phyloP scores from a whole-genome alignment of 2,113 vertebrate species.

The Anolis carolinensis region DNA sequence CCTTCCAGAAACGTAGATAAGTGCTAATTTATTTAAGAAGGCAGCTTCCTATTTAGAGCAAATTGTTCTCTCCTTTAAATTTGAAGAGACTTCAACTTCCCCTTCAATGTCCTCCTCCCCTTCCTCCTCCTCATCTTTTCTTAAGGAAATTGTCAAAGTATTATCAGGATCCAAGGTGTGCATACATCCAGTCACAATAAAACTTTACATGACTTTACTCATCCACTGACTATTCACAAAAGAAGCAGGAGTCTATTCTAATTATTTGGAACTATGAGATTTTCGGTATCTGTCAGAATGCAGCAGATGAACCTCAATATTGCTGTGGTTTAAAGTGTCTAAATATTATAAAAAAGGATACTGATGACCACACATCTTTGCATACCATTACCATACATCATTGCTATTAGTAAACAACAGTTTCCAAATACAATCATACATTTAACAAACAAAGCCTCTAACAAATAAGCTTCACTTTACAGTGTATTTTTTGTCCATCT shows the following conservation, averaged over 20 bases:
- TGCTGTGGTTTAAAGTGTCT: neutral
- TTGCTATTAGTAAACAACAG: neutral
- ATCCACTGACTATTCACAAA: neutral
- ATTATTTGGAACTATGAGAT: neutral
- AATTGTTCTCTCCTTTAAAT: slow-evolving; percentile 40
- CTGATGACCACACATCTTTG: neutral
- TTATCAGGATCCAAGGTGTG: slow-evolving; percentile 10
- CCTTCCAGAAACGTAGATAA: slow-evolving; percentile 57
- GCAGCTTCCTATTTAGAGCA: slow-evolving; percentile 27
- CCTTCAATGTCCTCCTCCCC: too few species aligned
- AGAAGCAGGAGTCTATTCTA: neutral
- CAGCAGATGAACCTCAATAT: neutral
- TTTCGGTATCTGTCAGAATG: neutral
- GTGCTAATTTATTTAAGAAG: slow-evolving; percentile 54
- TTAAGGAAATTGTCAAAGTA: slow-evolving; percentile 28
- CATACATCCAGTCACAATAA: slow-evolving; percentile 27
- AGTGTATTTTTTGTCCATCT: too few species aligned
- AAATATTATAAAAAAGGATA: neutral
- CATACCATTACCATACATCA: neutral
- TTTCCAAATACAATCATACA: too few species aligned
- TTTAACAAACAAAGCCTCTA: too few species aligned
- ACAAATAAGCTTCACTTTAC: too few species aligned
- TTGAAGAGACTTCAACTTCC: neutral
- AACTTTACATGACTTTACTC: neutral
- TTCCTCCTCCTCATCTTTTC: neutral